Base-by-base conservation (phyloP, 2,797 vertebrate species). In the Schizopygopsis pylzovi region DNA sequence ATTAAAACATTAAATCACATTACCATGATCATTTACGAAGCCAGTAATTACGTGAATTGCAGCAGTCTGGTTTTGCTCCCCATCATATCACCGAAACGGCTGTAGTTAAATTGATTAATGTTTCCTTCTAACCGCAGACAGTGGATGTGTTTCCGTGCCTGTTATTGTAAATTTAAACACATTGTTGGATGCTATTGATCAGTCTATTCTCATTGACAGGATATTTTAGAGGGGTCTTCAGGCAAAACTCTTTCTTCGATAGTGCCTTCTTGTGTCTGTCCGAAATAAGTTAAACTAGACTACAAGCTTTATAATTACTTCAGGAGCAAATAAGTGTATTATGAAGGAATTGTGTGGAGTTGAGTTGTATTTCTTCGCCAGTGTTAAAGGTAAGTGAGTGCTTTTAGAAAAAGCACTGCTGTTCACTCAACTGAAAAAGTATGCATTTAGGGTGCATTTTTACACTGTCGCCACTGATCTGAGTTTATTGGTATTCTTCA, bases 401-500 rank as follows among this genome's bases (percentile, higher is more conserved):
- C n/a, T 79, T 79, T 71, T 47, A 59, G 18, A 81, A 65, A 25
- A 28, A 80, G 70, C 25, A 15, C 22, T 0, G 5, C 15, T 54
- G 25, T 61, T 63, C n/a, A 1, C 56, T 73, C 54, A 75, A 37
- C 84, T 75, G 70, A 81, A 41, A 85, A 81, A 72, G 78, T 73
- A 18, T 63, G 54, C 43, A 41, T 68, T 37, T 80, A 33, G 68
- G 45, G 6, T 65, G 12, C 9, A 59, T 67, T 81, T 80, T 52
- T 67, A 85, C 54, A 71, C 85, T 86, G 59, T 86, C 79, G 18
- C 54, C 75, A 86, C 82, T 85, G 81, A 87, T 76, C 86, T 70
- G 33, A 28, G 84, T 85, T 89, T 82, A 89, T 88, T 88, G 86
- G 82, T 89, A 90, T 89, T 90, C 85, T 85, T 88, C 88, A 88